Evolutionary conservation across 2,797 vertebrate species (phyloP).

Genomic region (Arnoldichthys spilopterus): DNA sequence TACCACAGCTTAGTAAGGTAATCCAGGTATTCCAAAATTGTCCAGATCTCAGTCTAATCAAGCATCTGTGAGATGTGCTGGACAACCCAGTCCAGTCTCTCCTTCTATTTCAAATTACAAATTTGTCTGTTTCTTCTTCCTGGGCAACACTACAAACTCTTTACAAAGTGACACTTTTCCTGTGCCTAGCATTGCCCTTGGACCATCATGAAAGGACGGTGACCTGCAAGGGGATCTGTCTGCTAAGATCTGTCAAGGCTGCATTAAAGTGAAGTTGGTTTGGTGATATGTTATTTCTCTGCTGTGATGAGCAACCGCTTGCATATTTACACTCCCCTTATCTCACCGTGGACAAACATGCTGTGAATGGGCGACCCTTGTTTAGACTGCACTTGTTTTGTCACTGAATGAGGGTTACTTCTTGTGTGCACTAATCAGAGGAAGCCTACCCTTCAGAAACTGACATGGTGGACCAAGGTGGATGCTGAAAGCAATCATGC

Average conservation of each 20-base stretch:
- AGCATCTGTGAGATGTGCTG: too few relatives aligned
- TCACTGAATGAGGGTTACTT: conserved; percentile 29
- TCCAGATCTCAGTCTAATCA: too few relatives aligned
- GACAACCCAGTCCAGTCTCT: too few relatives aligned
- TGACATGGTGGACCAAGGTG: background rate
- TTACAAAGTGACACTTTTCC: background rate
- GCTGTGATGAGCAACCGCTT: background rate
- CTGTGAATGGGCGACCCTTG: conserved; percentile 27
- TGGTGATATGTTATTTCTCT: background rate
- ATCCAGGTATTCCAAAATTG: too few relatives aligned
- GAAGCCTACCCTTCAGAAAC: conserved; percentile 30
- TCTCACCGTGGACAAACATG: conserved; percentile 22
- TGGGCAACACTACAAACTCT: background rate
- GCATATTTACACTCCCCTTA: conserved; percentile 18
- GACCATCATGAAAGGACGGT: conserved; percentile 12
- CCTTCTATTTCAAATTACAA: too few relatives aligned
- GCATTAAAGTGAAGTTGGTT: conserved; percentile 3
- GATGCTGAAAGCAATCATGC: conserved; percentile 15
- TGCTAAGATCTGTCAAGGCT: background rate
- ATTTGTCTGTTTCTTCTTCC: too few relatives aligned
- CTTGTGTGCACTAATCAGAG: conserved; percentile 29
- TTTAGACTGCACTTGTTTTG: conserved; percentile 27
- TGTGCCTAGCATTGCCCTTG: background rate
- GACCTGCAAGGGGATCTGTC: conserved; percentile 6
- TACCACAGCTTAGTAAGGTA: too few relatives aligned